Evolutionary conservation across 2,797 vertebrate genomes (phyloP).

Genomic region (Sardinella longiceps): DNA sequence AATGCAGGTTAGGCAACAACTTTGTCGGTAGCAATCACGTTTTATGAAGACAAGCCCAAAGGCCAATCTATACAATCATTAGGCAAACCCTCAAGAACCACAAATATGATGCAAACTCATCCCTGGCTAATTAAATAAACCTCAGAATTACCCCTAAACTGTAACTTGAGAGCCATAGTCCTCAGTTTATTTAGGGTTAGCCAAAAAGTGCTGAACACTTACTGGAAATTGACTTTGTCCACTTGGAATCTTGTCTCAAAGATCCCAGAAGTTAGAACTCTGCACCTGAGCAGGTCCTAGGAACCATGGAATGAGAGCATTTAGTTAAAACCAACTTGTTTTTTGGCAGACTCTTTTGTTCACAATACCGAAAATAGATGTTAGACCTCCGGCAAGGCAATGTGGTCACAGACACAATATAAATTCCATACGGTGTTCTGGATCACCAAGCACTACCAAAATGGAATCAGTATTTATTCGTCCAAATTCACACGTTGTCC

Average conservation of each 20-base stretch:
- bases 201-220: conserved; percentile 65
- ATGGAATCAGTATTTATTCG: too few relatives aligned
- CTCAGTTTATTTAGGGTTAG: not conserved
- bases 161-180: not conserved
- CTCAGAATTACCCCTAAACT: not conserved
- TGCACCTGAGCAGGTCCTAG: conserved; percentile 94
- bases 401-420: too few relatives aligned
- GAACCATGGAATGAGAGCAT: not conserved
- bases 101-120: not conserved
- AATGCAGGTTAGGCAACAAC: not conserved
- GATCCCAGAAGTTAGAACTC: conserved; percentile 96
- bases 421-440: too few relatives aligned
- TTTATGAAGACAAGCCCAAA: not conserved
- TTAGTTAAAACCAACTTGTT: not conserved
- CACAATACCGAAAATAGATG: too few relatives aligned
- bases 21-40: too few relatives aligned
- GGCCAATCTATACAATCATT: not conserved
- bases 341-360: too few relatives aligned
- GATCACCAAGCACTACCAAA: too few relatives aligned
- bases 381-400: too few relatives aligned
- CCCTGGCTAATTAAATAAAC: not conserved
- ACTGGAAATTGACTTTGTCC: conserved; percentile 99
- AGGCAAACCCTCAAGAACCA: not conserved
- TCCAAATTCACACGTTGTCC: too few relatives aligned
- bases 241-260: conserved; percentile 98